Evolutionary conservation across 2,113 vertebrate genomes (phyloP).

Genomic region (Polyodon spathula): DNA sequence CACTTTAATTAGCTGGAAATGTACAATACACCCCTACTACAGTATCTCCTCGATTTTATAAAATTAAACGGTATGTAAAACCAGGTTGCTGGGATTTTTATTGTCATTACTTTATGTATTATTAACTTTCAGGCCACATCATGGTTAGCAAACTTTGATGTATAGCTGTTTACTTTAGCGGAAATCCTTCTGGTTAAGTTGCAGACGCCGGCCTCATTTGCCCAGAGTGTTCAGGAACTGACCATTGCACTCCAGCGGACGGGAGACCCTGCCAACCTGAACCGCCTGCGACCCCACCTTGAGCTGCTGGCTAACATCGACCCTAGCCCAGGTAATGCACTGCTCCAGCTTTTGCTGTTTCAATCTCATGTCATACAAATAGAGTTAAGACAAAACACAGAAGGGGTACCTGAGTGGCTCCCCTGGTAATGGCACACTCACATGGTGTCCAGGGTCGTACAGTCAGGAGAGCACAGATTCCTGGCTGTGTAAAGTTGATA

Average conservation of each 20-base stretch:
- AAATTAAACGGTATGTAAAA: too few species aligned
- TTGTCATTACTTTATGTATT: background rate
- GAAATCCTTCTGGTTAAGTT: conserved; percentile 59
- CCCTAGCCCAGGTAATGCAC: conserved; percentile 82
- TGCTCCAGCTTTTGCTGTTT: background rate
- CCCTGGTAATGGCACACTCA: too few species aligned
- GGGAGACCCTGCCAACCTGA: conserved; percentile 94
- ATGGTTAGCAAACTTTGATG: background rate
- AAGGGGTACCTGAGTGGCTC: background rate
- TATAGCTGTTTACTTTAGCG: conserved; percentile 11
- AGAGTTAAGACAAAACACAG: too few species aligned
- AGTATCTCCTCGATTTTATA: too few species aligned
- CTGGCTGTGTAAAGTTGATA: too few species aligned
- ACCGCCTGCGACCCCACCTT: conserved; percentile 85
- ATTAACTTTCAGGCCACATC: background rate
- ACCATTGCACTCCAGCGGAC: conserved; percentile 95
- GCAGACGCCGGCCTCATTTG: conserved; percentile 97
- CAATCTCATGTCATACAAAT: background rate
- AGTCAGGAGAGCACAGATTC: too few species aligned
- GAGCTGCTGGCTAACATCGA: conserved; percentile 94
- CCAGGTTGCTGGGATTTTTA: too few species aligned
- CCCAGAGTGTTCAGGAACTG: conserved; percentile 95
- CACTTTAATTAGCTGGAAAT: too few species aligned
- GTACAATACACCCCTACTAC: too few species aligned
- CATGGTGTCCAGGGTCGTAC: too few species aligned